Evolutionary conservation across 2,888 invertebrate species (phyloP).

Genomic region (Acrobasis repandana): DNA sequence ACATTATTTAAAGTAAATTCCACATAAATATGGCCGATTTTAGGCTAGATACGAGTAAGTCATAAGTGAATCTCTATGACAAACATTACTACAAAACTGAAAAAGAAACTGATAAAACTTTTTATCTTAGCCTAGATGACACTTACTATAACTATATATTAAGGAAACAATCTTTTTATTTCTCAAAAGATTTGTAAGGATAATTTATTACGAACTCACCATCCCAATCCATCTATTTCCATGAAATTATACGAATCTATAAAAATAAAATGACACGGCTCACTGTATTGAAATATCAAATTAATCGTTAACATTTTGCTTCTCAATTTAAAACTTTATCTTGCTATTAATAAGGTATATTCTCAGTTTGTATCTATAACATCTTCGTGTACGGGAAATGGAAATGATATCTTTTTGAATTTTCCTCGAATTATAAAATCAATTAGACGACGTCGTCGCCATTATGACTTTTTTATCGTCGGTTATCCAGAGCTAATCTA

Average conservation of each 20-base stretch:
- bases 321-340: background rate
- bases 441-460: constrained; percentile 57
- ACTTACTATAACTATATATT: no score
- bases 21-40: no score
- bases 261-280: constrained; percentile 54
- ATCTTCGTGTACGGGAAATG: constrained; percentile 40
- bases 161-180: background rate
- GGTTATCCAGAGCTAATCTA: constrained; percentile 19
- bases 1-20: no score
- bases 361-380: background rate
- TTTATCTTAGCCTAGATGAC: no score
- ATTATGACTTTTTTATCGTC: constrained; percentile 15
- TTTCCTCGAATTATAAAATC: constrained; percentile 69
- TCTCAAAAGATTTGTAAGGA: background rate
- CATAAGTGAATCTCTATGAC: no score
- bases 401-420: constrained; percentile 57
- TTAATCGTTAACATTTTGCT: background rate
- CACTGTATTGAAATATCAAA: constrained; percentile 28
- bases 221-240: constrained; percentile 49
- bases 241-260: constrained; percentile 56
- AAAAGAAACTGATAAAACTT: no score
- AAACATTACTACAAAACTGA: no score
- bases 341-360: background rate
- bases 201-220: constrained; percentile 39
- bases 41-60: no score